phyloP scores from a whole-genome alignment of 1,140 invertebrate species.

The Ostrea denselamellosa region DNA sequence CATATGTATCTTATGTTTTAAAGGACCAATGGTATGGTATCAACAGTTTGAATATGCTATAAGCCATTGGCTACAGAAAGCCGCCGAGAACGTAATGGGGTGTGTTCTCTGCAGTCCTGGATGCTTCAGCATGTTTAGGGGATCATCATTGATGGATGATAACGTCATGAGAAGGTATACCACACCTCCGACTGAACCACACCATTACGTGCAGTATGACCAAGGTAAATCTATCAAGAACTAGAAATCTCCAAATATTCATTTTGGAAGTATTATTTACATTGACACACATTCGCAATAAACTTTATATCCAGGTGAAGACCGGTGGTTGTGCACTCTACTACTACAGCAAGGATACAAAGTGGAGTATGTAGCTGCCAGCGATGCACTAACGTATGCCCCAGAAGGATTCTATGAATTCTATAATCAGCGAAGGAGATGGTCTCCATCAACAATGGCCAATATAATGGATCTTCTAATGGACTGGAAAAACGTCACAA shows the following conservation, averaged over 20 bases:
- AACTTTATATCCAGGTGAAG: conserved; percentile 80
- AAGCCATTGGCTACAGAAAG: conserved; percentile 85
- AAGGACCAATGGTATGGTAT: conserved; percentile 83
- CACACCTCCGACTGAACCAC: conserved; percentile 80
- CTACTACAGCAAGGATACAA: conserved; percentile 83
- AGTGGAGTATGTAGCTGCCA: conserved; percentile 84
- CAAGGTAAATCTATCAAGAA: conserved; percentile 77
- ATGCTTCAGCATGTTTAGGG: conserved; percentile 83
- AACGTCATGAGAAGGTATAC: conserved; percentile 84
- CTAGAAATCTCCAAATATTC: too few relatives aligned
- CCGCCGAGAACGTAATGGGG: conserved; percentile 84
- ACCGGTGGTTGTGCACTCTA: conserved; percentile 84
- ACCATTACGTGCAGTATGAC: conserved; percentile 84
- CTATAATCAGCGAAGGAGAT: conserved; percentile 83
- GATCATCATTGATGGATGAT: conserved; percentile 83
- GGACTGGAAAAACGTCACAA: conserved; percentile 74
- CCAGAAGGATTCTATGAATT: conserved; percentile 84
- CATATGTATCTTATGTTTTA: not conserved
- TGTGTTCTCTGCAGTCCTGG: conserved; percentile 84
- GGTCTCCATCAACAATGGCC: conserved; percentile 85
- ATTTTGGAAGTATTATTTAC: too few relatives aligned
- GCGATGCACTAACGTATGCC: conserved; percentile 84
- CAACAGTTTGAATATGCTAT: conserved; percentile 85
- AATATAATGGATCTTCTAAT: conserved; percentile 83
- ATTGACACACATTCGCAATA: too few relatives aligned